Evolutionary conservation across 2,797 vertebrate genomes (phyloP), one percentile per base, ranked within the genome.

Genomic region (Falco naumanni): DNA sequence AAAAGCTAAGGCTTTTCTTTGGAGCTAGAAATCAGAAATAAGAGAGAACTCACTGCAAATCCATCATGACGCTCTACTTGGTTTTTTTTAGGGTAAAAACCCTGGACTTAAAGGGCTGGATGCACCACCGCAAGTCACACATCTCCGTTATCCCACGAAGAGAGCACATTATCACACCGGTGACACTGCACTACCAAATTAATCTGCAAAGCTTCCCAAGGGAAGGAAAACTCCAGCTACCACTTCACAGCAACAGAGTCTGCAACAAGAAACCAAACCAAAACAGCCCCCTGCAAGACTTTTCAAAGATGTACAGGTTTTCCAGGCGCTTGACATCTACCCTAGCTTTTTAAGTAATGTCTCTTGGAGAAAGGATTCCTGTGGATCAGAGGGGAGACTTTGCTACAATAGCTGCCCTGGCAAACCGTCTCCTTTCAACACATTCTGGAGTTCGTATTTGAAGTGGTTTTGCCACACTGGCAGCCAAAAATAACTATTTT

Each of bases 401-500:
- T 77, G 79, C 84, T 88, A 75, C 69, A 96, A 96, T 91, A 93
- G 93, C 76, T 34, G 33, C 0, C 3, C 72, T 92, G 92, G 96
- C 90, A 93, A 94, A 86, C 34, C 5, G 1, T 59, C 34, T 75
- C 79, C 89, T 96, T 97, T 94, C 92, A 93, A 91, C 92, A 89
- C 87, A 7, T 91, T 94, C 84, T 78, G 84, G 53, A 96, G 47
- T 84, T 91, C 84, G 87, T 37, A 75, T 85, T 95, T 94, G 93
- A 94, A 94, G 88, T 94, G 89, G 90, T 63, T 96, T 97, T 96
- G 90, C 87, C 93, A 94, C 90, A 20, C 56, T 66, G 84, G 63
- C 84, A 93, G 94, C 95, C 93, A 97, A 95, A 96, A 93, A 87
- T 80, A 94, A 75, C 93, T 91, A 64, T 95, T 96, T 94, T 96